A percentile compares a stretch with the other conserved stretches of the same genome.
phyloP scores from a whole-genome alignment of 1,140 invertebrate genomes.

The Parapsyche elsis region DNA sequence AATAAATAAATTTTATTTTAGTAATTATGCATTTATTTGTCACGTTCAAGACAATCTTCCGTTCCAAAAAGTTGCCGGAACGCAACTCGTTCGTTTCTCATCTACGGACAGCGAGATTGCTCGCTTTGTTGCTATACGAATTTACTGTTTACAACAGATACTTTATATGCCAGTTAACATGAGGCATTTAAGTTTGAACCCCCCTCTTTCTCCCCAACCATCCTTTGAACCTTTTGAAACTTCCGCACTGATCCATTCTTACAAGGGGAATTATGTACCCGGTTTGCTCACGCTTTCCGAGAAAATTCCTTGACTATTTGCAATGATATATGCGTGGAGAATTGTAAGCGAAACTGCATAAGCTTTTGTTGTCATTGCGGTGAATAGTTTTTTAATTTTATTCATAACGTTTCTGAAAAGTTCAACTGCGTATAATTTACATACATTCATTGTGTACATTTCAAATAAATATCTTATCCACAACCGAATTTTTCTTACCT shows the following conservation, averaged over 20 bases:
- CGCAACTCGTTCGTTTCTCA: constrained; percentile 12
- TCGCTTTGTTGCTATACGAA: constrained; percentile 7
- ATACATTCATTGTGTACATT: no score
- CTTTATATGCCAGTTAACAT: constrained; percentile 33
- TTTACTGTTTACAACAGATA: constrained; percentile 31
- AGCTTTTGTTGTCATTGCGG: no score
- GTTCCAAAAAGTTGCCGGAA: background rate
- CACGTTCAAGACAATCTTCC: no score
- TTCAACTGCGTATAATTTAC: no score
- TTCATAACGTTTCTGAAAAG: no score
- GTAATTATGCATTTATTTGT: no score
- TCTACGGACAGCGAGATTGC: background rate
- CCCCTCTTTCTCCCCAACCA: background rate
- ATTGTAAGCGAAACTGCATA: background rate
- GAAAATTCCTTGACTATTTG: constrained; percentile 13
- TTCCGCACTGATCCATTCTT: constrained; percentile 33
- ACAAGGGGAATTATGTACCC: constrained; percentile 15
- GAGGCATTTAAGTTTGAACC: constrained; percentile 30
- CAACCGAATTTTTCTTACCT: no score
- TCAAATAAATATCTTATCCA: no score
- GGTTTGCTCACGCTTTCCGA: background rate
- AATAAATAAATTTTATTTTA: no score
- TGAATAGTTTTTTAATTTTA: no score
- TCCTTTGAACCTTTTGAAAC: constrained; percentile 31
- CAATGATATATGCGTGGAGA: background rate